phyloP scores from a whole-genome alignment of 1,140 invertebrate genomes.

The Epicauta chinensis region DNA sequence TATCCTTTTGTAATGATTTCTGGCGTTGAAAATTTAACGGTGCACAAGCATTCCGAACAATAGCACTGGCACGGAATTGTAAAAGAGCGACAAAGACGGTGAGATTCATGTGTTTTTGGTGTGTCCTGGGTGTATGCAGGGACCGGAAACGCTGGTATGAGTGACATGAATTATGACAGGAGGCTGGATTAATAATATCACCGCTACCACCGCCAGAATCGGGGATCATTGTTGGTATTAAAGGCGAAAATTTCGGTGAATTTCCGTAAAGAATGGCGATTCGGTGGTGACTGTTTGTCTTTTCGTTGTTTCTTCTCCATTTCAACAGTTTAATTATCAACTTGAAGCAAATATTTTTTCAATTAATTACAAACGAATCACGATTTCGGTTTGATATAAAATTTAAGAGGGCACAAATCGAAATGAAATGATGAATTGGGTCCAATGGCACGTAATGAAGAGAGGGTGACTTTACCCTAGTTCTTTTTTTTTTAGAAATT shows the following conservation, averaged over 20 bases:
- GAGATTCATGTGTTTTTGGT: constrained; percentile 21
- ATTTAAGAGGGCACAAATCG: too few relatives aligned
- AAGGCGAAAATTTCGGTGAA: background rate
- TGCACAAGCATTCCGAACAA: constrained; percentile 28
- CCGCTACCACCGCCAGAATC: background rate
- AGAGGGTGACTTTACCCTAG: too few relatives aligned
- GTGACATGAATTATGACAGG: constrained; percentile 23
- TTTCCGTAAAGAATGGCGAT: background rate
- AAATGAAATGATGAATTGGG: too few relatives aligned
- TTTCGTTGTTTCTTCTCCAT: background rate
- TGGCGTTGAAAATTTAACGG: constrained; percentile 30
- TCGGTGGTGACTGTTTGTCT: background rate
- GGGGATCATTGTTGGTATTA: constrained; percentile 1
- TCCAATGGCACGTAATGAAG: too few relatives aligned
- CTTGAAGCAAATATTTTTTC: too few relatives aligned
- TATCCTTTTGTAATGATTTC: constrained; percentile 31
- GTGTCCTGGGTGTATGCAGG: background rate
- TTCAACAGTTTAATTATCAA: too few relatives aligned
- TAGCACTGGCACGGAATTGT: constrained; percentile 10
- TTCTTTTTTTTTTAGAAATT: too few relatives aligned
- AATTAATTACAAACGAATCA: too few relatives aligned
- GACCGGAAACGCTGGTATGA: constrained; percentile 19
- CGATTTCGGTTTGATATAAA: too few relatives aligned
- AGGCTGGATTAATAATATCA: constrained; percentile 4
- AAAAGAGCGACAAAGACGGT: too few relatives aligned